These are phyloP conservation scores for Valencia hispanica DNA, from an alignment of 2,797 vertebrate species.

Conservation along the genomic window DNA sequence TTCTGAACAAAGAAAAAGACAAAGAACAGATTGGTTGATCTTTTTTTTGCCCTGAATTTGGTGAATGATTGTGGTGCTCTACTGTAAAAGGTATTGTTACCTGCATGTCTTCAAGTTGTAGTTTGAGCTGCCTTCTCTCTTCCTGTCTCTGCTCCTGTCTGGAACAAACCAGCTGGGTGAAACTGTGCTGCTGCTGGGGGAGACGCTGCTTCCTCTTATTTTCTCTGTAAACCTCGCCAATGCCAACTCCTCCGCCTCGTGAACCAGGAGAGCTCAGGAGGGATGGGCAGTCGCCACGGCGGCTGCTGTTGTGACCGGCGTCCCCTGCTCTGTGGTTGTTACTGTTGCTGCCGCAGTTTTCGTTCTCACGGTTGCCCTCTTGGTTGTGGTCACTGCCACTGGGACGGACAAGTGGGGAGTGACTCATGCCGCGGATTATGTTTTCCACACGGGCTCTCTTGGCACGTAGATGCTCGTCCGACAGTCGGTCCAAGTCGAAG, in stretches of 20 bases:
- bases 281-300: conserved; percentile 58
- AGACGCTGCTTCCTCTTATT: conserved; percentile 99
- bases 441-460: conserved; percentile 98
- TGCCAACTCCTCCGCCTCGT: conserved; percentile 70
- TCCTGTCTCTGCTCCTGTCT: conserved; percentile 96
- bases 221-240: conserved; percentile 91
- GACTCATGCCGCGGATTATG: conserved; percentile 99
- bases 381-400: conserved; percentile 84
- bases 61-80: not conserved
- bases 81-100: conserved; percentile 11
- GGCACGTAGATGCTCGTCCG: conserved; percentile 96
- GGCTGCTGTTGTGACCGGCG: conserved; percentile 27
- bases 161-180: conserved; percentile 95
- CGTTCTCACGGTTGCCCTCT: conserved; percentile 46
- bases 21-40: not conserved
- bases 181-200: conserved; percentile 98
- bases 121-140: conserved; percentile 96
- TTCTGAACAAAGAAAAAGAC: conserved; percentile 74
- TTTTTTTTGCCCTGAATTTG: too few species aligned
- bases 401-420: conserved; percentile 87
- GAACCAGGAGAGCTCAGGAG: conserved; percentile 70
- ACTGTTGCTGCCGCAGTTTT: conserved; percentile 42
- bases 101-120: conserved; percentile 99
- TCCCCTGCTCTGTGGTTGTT: conserved; percentile 53
- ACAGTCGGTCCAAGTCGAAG: conserved; percentile 95